Evolutionary conservation across 2,888 invertebrate genomes (phyloP).

Genomic region (Andrena fulva): DNA sequence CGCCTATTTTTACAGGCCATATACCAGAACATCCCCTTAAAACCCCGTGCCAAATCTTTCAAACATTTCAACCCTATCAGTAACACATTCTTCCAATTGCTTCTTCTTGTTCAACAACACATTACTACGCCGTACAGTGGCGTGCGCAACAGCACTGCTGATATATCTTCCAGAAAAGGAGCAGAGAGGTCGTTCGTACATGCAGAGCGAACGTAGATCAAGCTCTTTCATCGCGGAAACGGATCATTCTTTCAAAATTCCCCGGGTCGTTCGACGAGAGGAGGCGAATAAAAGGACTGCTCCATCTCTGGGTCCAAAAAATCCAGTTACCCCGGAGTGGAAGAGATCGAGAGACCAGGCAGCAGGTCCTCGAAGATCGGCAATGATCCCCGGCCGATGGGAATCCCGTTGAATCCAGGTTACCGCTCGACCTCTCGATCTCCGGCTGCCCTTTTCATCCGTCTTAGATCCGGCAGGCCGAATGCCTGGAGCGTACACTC

Average conservation of each 20-base stretch:
- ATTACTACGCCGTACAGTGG: too few species aligned
- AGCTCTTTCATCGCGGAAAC: not conserved
- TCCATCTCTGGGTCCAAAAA: slow-evolving; percentile 28
- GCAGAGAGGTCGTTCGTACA: slow-evolving; percentile 4
- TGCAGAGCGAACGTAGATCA: slow-evolving; percentile 13
- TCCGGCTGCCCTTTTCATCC: slow-evolving; percentile 22
- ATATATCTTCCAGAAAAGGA: not conserved
- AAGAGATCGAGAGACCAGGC: slow-evolving; percentile 30
- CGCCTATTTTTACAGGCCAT: too few species aligned
- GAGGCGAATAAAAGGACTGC: slow-evolving; percentile 33
- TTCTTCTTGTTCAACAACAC: too few species aligned
- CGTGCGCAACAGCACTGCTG: not conserved
- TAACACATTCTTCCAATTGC: too few species aligned
- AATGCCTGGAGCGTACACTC: slow-evolving; percentile 23
- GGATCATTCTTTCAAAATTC: slow-evolving; percentile 41
- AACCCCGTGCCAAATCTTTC: too few species aligned
- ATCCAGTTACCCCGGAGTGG: slow-evolving; percentile 40
- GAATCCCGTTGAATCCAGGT: slow-evolving; percentile 29
- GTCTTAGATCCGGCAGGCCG: slow-evolving; percentile 21
- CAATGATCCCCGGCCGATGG: slow-evolving; percentile 30
- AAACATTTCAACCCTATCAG: too few species aligned
- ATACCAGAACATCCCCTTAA: too few species aligned
- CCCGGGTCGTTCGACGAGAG: slow-evolving; percentile 23
- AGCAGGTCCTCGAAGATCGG: slow-evolving; percentile 34
- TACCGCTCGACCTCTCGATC: slow-evolving; percentile 27